phyloP scores from a whole-genome alignment of 2,888 invertebrate species.

The Drosophila neotestacea region DNA sequence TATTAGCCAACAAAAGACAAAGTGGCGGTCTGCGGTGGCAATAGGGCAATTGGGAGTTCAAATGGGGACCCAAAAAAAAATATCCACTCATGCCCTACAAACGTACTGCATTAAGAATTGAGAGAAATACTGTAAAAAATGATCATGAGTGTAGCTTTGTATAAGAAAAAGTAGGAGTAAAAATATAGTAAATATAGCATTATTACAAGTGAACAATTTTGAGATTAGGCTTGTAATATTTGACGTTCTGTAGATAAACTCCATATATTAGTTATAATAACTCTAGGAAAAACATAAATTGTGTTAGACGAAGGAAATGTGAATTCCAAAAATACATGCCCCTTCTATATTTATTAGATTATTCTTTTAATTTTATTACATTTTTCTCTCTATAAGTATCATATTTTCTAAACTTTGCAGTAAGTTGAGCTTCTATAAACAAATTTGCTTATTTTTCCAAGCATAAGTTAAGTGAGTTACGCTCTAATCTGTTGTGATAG shows the following conservation, averaged over 20 bases:
- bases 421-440: not conserved
- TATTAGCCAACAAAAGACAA: slow-evolving; percentile 78
- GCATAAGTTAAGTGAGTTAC: slow-evolving; percentile 27
- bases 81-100: slow-evolving; percentile 19
- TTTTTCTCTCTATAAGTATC: not conserved
- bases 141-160: slow-evolving; percentile 19
- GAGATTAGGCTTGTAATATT: not conserved
- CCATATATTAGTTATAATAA: not conserved
- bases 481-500: slow-evolving; percentile 43
- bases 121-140: slow-evolving; percentile 25
- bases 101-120: slow-evolving; percentile 4
- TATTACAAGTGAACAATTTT: not conserved
- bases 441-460: slow-evolving; percentile 23
- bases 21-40: slow-evolving; percentile 64
- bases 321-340: too few relatives aligned
- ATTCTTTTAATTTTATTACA: not conserved
- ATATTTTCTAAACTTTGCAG: not conserved
- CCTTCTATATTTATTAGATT: not conserved
- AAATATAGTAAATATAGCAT: not conserved
- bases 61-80: slow-evolving; percentile 34
- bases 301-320: too few relatives aligned
- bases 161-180: slow-evolving; percentile 13
- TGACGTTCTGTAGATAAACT: not conserved
- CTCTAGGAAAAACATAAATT: not conserved
- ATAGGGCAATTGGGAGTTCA: slow-evolving; percentile 56